Evolutionary conservation across 1,140 invertebrate genomes (phyloP), one percentile per base, ranked within the genome.

Genomic region (Ladona fulva): DNA sequence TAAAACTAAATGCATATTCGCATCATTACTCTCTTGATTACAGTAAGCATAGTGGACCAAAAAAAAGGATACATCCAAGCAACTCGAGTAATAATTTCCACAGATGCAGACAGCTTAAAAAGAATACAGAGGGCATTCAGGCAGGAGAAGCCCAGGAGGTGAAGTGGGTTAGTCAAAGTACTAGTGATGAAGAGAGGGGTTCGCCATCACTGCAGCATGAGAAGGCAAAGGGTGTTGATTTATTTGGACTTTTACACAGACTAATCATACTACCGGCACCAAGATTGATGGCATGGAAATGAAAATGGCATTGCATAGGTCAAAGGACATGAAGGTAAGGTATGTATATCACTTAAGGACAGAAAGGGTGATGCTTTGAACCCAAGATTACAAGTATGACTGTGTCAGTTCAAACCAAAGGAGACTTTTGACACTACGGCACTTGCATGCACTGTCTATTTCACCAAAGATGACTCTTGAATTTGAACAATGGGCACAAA

Each of bases 361-460:
- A 6, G 52, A 12, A 66, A 66, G 5, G 12, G 3, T 66, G 52
- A 37, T 37, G 29, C 29, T 37, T 37, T 37, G 3, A 66, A 66
- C 52, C 52, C 52, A 66, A 66, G 29, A 66, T 66, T 66, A 66
- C 52, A 22, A 66, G 52, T 3, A 66, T 22, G n/a, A 66, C 52
- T 66, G 52, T 6, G n/a, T 19, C 14, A 66, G n/a, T 66, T 19
- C 29, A 37, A 66, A 19, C 52, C 14, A 22, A 66, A 66, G 52
- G 52, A 66, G 52, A 66, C 52, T 66, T 66, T 66, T 66, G 52
- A 66, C 52, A 66, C 52, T 66, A 66, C 52, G 14, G 52, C 52
- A 66, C 52, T 66, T 22, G 52, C 52, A 66, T 66, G 52, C 52
- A 66, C n/a, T 66, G 52, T 16, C 52, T 37, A 37, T 6, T 22